These are phyloP conservation scores for Sipha maydis DNA, from an alignment of 2,888 invertebrate genomes.

Conservation along the genomic window DNA sequence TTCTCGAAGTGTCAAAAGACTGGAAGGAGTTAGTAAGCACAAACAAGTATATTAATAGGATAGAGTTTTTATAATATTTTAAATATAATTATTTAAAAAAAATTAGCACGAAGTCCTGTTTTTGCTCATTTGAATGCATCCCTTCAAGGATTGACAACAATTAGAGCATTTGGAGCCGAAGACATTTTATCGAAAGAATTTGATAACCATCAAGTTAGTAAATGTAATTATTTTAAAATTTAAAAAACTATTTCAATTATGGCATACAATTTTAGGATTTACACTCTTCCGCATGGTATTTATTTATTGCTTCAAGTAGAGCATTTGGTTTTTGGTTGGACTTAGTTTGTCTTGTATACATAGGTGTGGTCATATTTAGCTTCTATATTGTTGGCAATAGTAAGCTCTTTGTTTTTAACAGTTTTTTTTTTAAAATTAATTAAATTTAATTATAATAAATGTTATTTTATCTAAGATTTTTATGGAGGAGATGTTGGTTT, in stretches of 20 bases:
- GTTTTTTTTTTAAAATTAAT: too few relatives aligned
- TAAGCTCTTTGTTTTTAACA: conserved; percentile 43
- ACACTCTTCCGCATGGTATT: conserved; percentile 79
- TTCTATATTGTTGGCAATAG: conserved; percentile 73
- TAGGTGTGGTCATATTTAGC: conserved; percentile 84
- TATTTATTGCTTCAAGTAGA: conserved; percentile 88
- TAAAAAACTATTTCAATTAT: background rate
- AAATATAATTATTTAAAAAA: background rate
- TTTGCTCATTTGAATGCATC: background rate
- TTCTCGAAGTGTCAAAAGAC: conserved; percentile 82
- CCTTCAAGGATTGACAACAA: background rate
- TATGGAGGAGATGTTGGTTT: conserved; percentile 80
- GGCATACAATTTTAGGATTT: background rate
- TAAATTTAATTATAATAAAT: background rate
- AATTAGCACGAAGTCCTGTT: background rate
- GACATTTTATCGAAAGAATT: background rate
- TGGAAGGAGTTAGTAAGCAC: conserved; percentile 83
- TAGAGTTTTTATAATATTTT: background rate
- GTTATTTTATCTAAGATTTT: conserved; percentile 15
- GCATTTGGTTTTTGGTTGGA: conserved; percentile 96
- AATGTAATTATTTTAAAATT: background rate
- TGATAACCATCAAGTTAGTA: background rate
- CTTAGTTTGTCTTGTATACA: conserved; percentile 85
- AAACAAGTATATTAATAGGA: conserved; percentile 59
- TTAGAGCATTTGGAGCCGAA: background rate